Evolutionary conservation across 92 coral and sea anemone genomes (phyloP).

Genomic region (Desmophyllum pertusum): DNA sequence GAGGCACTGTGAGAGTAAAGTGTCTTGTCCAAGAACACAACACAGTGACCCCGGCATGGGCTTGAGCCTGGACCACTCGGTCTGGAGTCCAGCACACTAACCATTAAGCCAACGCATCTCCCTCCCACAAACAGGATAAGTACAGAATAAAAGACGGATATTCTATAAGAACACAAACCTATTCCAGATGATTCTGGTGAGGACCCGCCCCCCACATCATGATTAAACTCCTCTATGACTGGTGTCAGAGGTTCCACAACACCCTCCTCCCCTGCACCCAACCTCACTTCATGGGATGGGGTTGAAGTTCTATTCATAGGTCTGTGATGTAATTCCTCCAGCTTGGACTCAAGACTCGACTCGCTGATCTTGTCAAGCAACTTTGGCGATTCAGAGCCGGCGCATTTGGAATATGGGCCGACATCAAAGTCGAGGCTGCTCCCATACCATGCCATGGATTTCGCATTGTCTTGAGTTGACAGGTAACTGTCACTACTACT

Average conservation of each 20-base stretch:
- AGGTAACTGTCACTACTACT: slow-evolving; percentile 40
- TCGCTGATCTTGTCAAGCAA: slow-evolving; percentile 70
- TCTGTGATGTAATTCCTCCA: slow-evolving; percentile 45
- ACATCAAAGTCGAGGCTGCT: slow-evolving; percentile 74
- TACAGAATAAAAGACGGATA: not conserved
- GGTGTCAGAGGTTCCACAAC: slow-evolving; percentile 40
- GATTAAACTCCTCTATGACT: slow-evolving; percentile 55
- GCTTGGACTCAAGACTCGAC: slow-evolving; percentile 67
- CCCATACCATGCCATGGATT: slow-evolving; percentile 79
- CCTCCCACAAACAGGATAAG: no score
- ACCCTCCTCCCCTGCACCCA: slow-evolving; percentile 37
- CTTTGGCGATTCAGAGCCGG: slow-evolving; percentile 40
- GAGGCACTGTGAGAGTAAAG: no score
- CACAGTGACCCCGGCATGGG: no score
- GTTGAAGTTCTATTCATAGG: slow-evolving; percentile 48
- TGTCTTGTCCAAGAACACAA: no score
- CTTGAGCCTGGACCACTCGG: no score
- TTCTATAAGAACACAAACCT: slow-evolving; percentile 24
- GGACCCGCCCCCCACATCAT: slow-evolving; percentile 80
- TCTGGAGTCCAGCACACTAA: no score
- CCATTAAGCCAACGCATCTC: no score
- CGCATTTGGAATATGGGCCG: slow-evolving; percentile 30
- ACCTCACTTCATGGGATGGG: slow-evolving; percentile 34
- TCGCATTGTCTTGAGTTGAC: slow-evolving; percentile 49
- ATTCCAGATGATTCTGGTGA: slow-evolving; percentile 71